These are phyloP conservation scores for Chamaetylas fuelleborni DNA, from an alignment of 2,113 vertebrate species.

Conservation along the genomic window DNA sequence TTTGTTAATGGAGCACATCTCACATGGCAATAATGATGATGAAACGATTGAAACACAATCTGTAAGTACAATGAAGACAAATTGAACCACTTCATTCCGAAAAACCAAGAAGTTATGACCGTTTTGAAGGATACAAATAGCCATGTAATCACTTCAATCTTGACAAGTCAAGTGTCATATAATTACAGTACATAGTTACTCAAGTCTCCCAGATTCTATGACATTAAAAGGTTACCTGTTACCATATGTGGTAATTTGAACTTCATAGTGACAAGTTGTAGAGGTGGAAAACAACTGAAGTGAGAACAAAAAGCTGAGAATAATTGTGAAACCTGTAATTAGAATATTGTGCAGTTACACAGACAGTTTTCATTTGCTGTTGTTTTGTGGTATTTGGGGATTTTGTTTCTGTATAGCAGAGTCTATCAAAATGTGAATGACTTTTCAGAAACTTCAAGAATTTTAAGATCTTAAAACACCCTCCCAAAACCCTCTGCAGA, in stretches of 20 bases:
- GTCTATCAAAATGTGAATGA: background rate
- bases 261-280: background rate
- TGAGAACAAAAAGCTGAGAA: background rate
- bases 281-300: background rate
- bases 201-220: background rate
- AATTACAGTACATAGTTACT: background rate
- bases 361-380: background rate
- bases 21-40: background rate
- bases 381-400: background rate
- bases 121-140: conserved; percentile 1
- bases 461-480: background rate
- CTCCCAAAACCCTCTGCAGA: background rate
- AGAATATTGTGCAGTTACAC: background rate
- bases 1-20: background rate
- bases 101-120: background rate
- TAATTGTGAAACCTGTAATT: background rate
- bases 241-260: background rate
- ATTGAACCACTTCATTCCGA: background rate
- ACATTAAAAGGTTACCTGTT: conserved; percentile 19
- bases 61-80: background rate
- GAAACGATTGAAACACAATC: background rate
- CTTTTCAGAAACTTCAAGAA: background rate
- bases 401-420: background rate
- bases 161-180: background rate
- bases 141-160: background rate